Conservation (phyloP, 2,113 vertebrate species). For the Dasyurus viverrinus region DNA sequence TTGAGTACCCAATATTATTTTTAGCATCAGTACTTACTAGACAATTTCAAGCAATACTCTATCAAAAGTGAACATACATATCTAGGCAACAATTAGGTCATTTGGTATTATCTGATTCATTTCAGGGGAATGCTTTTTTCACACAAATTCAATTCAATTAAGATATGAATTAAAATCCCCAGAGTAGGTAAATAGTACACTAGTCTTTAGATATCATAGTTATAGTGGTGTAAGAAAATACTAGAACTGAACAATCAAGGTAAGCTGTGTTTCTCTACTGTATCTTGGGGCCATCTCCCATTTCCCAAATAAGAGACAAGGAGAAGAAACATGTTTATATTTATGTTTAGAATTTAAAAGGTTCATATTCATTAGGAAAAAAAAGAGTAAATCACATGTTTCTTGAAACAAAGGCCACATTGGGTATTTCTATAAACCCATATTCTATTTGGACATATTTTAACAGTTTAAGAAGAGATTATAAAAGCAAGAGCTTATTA, state of each 20-base stretch:
- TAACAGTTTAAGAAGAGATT: slow-evolving; percentile 43
- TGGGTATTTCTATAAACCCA: slow-evolving; percentile 18
- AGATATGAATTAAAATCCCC: neutral
- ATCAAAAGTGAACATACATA: neutral
- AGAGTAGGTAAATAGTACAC: neutral
- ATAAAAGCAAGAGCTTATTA: slow-evolving; percentile 49
- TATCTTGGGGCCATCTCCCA: neutral
- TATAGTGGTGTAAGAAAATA: neutral
- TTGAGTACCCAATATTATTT: slow-evolving; percentile 16
- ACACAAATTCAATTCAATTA: slow-evolving; percentile 20
- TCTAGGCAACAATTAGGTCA: slow-evolving; percentile 31
- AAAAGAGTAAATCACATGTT: slow-evolving; percentile 43
- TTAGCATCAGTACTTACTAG: neutral
- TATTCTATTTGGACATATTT: slow-evolving; percentile 57
- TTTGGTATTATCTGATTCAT: slow-evolving; percentile 7
- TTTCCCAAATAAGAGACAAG: neutral
- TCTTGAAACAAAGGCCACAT: slow-evolving; percentile 17
- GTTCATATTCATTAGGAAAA: neutral
- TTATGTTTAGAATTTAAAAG: slow-evolving; percentile 41
- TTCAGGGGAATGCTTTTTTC: slow-evolving; percentile 15
- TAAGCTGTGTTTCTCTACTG: neutral
- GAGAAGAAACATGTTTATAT: neutral
- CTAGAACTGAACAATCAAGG: neutral
- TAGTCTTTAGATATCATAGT: neutral
- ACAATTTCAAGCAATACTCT: slow-evolving; percentile 21